Percentiles rank a stretch among this genome's conserved stretches.
Evolutionary conservation across 2,888 invertebrate genomes (phyloP).

Genomic region (Cheilosia impressa): DNA sequence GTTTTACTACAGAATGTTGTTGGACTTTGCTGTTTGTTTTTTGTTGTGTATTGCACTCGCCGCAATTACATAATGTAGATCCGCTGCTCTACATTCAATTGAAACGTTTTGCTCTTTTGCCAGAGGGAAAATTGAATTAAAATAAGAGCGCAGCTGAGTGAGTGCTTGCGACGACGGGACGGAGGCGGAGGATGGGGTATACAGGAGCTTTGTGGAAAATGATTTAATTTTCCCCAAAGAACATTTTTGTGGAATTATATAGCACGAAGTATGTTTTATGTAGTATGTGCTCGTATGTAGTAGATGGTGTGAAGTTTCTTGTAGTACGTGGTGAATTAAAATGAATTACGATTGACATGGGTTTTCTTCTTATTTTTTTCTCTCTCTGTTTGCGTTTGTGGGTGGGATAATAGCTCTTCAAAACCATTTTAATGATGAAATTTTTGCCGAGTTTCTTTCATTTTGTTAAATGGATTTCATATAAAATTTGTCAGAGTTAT

Average conservation of each 20-base stretch:
- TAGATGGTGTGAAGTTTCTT: constrained; percentile 49
- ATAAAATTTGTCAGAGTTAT: constrained; percentile 18
- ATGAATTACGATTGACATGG: constrained; percentile 65
- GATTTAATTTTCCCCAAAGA: constrained; percentile 73
- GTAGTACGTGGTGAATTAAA: constrained; percentile 54
- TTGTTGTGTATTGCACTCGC: constrained; percentile 56
- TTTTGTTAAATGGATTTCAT: constrained; percentile 55
- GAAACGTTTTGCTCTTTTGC: constrained; percentile 75
- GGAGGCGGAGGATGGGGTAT: constrained; percentile 9
- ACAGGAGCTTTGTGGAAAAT: constrained; percentile 60
- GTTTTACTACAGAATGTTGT: constrained; percentile 26
- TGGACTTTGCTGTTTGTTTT: constrained; percentile 11
- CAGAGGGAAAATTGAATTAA: constrained; percentile 75
- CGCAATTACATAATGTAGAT: constrained; percentile 75
- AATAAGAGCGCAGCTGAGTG: constrained; percentile 72
- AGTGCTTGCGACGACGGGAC: constrained; percentile 11
- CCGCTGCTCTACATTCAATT: constrained; percentile 75
- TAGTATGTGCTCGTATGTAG: constrained; percentile 5
- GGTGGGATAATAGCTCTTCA: constrained; percentile 44
- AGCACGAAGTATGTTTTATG: background rate
- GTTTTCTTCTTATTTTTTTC: background rate
- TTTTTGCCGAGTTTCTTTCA: constrained; percentile 34
- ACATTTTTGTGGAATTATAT: constrained; percentile 32
- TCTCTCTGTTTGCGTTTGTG: background rate
- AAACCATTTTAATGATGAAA: constrained; percentile 39